phyloP scores from a whole-genome alignment of 2,113 vertebrate genomes.

The Xiphophorus hellerii region DNA sequence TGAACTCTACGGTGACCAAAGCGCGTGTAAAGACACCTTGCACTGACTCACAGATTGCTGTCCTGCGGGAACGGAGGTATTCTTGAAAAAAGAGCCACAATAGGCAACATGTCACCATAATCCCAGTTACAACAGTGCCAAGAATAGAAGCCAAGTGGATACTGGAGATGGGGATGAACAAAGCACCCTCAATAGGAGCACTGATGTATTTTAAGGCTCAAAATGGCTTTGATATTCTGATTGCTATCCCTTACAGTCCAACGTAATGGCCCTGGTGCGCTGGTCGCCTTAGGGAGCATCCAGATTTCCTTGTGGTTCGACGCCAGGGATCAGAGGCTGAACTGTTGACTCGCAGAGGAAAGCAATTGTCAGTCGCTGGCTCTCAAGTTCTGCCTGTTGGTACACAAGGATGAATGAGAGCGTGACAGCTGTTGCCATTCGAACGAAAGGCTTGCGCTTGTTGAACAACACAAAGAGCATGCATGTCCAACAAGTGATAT shows the following conservation, averaged over 20 bases:
- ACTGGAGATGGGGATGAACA: conserved; percentile 64
- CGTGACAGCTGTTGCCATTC: conserved; percentile 58
- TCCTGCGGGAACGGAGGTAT: conserved; percentile 58
- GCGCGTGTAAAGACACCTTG: conserved; percentile 43
- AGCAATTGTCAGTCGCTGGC: conserved; percentile 16
- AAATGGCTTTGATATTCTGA: conserved; percentile 63
- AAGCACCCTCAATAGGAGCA: conserved; percentile 46
- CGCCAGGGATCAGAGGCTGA: conserved; percentile 39
- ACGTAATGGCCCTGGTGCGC: conserved; percentile 49
- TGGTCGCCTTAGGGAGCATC: conserved; percentile 46
- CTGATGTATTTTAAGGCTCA: conserved; percentile 60
- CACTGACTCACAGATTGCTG: conserved; percentile 30
- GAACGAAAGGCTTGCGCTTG: conserved; percentile 39
- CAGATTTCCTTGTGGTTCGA: conserved; percentile 32
- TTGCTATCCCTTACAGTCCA: conserved; percentile 54
- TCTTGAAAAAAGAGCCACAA: conserved; percentile 58
- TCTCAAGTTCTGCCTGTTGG: conserved; percentile 9
- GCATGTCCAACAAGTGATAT: conserved; percentile 35
- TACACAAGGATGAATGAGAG: conserved; percentile 25
- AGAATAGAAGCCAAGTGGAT: conserved; percentile 75
- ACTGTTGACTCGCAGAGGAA: conserved; percentile 7
- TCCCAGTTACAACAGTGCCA: conserved; percentile 64
- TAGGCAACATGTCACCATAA: conserved; percentile 69
- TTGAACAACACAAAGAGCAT: conserved; percentile 43
- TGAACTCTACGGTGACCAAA: conserved; percentile 23